Base-by-base conservation (phyloP, 2,797 vertebrate genomes). In the Brachyrhaphis roseni region DNA sequence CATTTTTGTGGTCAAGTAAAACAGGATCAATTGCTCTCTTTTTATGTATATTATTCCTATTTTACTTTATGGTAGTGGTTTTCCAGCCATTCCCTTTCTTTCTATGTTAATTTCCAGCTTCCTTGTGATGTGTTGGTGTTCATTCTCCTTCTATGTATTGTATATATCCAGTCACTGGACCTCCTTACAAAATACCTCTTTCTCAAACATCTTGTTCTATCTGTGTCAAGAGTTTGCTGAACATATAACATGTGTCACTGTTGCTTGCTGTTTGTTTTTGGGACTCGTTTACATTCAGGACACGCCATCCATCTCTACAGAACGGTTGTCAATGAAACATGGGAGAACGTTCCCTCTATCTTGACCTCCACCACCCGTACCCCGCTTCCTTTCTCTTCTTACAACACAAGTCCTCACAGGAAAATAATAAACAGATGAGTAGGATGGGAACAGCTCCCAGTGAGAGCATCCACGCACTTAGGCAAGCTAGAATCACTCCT, bases 401-500 rank as follows among this genome's bases (percentile, higher is more conserved):
- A 89, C 92, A 91, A 93, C 91, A 91, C 95, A 95, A 94, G 95
- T 89, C 94, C 91, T 91, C 90, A 92, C 95, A 95, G 89, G 95
- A 95, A 95, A 96, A 96, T 95, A 96, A 95, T 95, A 96, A 96
- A 96, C 95, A 95, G 94, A 96, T 95, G 93, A 96, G 94, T 86
- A 81, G 90, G 91, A 94, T 95, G 95, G 93, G 95, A 96, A 96
- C 88, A 16, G 85, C 90, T 95, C 89, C 90, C 85, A 91, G 93
- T 43, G 47, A 92, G 85, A 93, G 92, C 87, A 88, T 91, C 84
- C 86, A 94, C 90, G 87, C 91, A 89, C 92, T 93, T 90, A 91
- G 77, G 90, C 86, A 88, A 90, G 85, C 80, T 82, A 82, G 85
- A 90, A 89, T 87, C 84, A 31, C 75, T 84, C 84, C 85, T 87